Evolutionary conservation across 2,888 invertebrate genomes (phyloP), one percentile per base, ranked within the genome.

Genomic region (Yponomeuta sedellus): DNA sequence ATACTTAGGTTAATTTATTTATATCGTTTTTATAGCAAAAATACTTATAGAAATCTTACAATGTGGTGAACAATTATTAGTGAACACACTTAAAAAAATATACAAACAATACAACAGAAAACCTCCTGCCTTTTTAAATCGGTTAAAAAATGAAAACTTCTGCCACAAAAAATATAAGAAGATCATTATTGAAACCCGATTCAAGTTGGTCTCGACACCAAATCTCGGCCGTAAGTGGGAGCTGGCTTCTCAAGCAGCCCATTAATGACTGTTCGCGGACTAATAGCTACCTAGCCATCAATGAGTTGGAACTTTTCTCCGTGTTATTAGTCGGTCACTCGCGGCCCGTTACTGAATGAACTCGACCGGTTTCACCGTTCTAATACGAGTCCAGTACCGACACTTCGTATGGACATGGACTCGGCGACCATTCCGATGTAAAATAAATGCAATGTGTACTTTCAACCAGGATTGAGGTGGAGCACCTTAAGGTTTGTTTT

Each of bases 301-400:
- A 72, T 73, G 71, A 71, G 70, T 70, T 68, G 67, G 68, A 69
- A 68, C 67, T 72, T 71, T 74, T 72, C 72, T 69, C 67, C 69
- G 67, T 69, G 71, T 67, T 65, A 61, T 64, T 64, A 65, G 65
- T 62, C 62, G 61, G 62, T 66, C 69, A 69, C 67, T 68, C 67
- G 61, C 28, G 73, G 74, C 71, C 79, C 77, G 79, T 79, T 79
- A 79, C 71, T 79, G 79, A 80, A 79, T 79, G 79, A 76, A 77
- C 71, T 67, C 66, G 73, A 79, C 79, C 80, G 79, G 80, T 79
- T 79, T 22, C 71, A 69, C 71, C 73, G 73, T 74, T 75, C 75
- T 74, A 71, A 75, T 72, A 70, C 70, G 67, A 71, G 67, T 70
- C 73, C 70, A 74, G 70, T 22, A 34, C 61, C 61, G 61, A 61